Evolutionary conservation across 2,888 invertebrate genomes (phyloP), one percentile per base, ranked within the genome.

Genomic region (Cryptophagus acutangulus): DNA sequence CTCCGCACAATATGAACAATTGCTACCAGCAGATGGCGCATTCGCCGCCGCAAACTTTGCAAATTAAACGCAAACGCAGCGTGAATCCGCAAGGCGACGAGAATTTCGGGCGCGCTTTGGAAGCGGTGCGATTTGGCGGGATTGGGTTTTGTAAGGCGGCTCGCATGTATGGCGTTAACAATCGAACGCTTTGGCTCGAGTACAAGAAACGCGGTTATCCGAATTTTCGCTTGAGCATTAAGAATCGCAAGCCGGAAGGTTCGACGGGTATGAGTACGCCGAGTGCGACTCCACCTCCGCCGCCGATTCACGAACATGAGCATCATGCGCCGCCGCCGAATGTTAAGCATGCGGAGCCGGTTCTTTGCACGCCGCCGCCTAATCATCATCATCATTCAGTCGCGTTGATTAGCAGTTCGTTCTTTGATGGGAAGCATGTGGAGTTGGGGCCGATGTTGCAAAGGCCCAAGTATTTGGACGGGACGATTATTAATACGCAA

Each of bases 81-180:
- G 79, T 81, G 37, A 87, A 88, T 69, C 87, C 87, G 0, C 88
- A 87, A 65, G 81, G 83, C 1, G 87, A 86, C 58, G 87, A 87
- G 61, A 87, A 87, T 64, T 88, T 88, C 67, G 82, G 85, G 50
- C 74, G 82, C 20, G 88, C 88, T 0, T 69, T 88, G 35, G 87
- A 88, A 61, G 88, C 87, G 0, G 88, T 88, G 1, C 77, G 87
- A 45, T 82, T 81, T 58, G 88, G 88, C 14, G 86, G 87, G 25
- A 86, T 88, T 52, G 88, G 88, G 1, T 88, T 88, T 68, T 88
- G 88, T 67, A 87, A 87, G 60, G 88, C 88, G 5, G 88, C 88
- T 0, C 74, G 86, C 36, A 78, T 87, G 71, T 88, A 84, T 66
- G 88, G 88, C 17, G 87, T 89, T 10, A 88, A 88, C 68, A 88